A percentile compares a stretch with the other conserved stretches of the same genome.
These are phyloP conservation scores for Menura novaehollandiae DNA, from an alignment of 2,113 vertebrate genomes.

Conservation along the genomic window DNA sequence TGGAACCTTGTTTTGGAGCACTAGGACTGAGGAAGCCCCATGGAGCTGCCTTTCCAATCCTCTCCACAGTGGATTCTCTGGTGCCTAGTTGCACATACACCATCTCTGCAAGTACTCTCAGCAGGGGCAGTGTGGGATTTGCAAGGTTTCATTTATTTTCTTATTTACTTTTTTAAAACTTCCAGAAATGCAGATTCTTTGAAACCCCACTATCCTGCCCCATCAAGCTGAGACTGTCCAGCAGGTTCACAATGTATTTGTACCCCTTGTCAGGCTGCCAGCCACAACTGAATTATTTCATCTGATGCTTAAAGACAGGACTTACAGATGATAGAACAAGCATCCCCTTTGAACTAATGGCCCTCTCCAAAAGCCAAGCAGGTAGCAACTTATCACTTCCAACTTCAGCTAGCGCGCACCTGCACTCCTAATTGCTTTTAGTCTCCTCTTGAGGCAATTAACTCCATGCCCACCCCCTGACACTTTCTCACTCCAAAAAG, in stretches of 20 bases:
- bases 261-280: background rate
- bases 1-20: background rate
- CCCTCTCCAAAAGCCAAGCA: background rate
- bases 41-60: background rate
- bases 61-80: background rate
- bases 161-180: background rate
- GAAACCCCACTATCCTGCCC: background rate
- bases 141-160: background rate
- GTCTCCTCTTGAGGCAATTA: background rate
- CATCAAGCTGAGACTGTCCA: background rate
- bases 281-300: background rate
- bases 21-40: background rate
- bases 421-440: background rate
- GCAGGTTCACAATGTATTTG: background rate
- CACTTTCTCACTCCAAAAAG: background rate
- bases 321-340: background rate
- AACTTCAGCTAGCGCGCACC: background rate
- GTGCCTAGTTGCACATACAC: rapidly evolving
- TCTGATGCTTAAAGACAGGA: background rate
- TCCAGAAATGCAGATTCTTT: background rate
- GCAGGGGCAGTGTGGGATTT: background rate
- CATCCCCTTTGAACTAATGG: background rate
- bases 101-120: background rate
- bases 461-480: background rate
- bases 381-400: background rate